Conservation (phyloP, 1,140 invertebrate genomes). For the Penaeus japonicus region DNA sequence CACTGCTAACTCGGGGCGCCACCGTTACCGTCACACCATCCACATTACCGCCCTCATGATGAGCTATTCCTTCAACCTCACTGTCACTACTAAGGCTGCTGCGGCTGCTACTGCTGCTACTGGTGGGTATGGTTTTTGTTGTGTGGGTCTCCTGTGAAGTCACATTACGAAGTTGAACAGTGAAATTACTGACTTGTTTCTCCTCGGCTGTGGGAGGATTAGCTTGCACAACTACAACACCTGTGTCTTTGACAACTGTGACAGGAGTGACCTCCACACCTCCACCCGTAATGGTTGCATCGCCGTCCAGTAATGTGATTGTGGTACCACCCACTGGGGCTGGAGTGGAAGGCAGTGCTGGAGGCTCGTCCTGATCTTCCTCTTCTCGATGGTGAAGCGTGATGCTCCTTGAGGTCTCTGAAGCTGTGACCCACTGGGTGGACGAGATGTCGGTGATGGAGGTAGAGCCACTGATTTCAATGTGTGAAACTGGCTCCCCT, state of each 20-base stretch:
- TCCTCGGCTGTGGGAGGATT: neutral
- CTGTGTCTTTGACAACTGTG: neutral
- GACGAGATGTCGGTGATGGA: slow-evolving; percentile 30
- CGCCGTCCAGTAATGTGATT: slow-evolving; percentile 47
- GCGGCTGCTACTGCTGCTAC: slow-evolving; percentile 48
- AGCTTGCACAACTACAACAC: slow-evolving; percentile 40
- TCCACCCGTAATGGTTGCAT: slow-evolving; percentile 26
- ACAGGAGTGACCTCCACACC: neutral
- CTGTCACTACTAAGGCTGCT: slow-evolving; percentile 50
- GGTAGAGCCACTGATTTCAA: slow-evolving; percentile 51
- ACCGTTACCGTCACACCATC: slow-evolving; percentile 44
- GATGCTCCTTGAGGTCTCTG: slow-evolving; percentile 35
- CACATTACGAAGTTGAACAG: slow-evolving; percentile 44
- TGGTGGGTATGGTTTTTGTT: slow-evolving; percentile 10
- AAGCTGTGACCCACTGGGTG: slow-evolving; percentile 44
- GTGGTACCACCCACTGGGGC: slow-evolving; percentile 37
- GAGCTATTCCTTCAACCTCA: slow-evolving; percentile 16
- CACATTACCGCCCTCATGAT: neutral
- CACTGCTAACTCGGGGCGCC: slow-evolving; percentile 27
- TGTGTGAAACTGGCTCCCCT: slow-evolving; percentile 41
- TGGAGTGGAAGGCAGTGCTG: slow-evolving; percentile 33
- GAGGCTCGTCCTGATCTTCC: slow-evolving; percentile 14
- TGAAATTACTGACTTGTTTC: slow-evolving; percentile 42
- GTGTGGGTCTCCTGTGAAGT: neutral
- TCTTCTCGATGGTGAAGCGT: slow-evolving; percentile 14